Percentiles rank a stretch among this genome's conserved stretches.
These are phyloP conservation scores for Xiphorhynchus elegans DNA, from an alignment of 2,113 vertebrate species.

Conservation along the genomic window DNA sequence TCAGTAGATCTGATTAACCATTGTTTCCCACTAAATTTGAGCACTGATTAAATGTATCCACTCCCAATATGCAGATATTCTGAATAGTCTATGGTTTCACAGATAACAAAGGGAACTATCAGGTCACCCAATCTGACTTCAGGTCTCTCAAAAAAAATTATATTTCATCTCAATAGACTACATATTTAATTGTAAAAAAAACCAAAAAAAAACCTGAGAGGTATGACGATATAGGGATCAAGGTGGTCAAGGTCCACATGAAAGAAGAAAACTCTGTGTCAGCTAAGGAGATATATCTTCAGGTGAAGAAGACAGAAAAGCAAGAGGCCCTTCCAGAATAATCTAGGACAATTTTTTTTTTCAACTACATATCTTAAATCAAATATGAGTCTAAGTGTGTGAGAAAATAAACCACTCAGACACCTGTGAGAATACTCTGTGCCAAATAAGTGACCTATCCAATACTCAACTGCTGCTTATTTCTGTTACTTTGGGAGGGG, in stretches of 20 bases:
- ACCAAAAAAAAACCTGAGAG: neutral
- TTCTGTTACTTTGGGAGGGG: neutral
- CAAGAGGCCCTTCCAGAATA: neutral
- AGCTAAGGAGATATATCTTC: neutral
- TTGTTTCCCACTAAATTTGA: neutral
- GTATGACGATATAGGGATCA: neutral
- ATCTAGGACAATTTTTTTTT: neutral
- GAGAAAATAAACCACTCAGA: constrained; percentile 21
- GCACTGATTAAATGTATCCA: neutral
- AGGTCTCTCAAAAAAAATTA: neutral
- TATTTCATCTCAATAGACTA: neutral
- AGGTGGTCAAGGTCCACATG: neutral
- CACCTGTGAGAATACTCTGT: constrained; percentile 28
- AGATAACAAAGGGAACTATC: neutral
- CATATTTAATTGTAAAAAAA: neutral
- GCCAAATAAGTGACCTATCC: neutral
- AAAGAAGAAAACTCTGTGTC: neutral
- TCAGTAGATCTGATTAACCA: neutral
- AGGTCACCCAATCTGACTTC: neutral
- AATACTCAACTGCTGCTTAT: constrained; percentile 29
- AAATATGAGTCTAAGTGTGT: neutral
- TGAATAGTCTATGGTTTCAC: neutral
- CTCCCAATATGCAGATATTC: neutral
- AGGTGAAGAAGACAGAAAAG: neutral
- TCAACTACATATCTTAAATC: neutral